These are phyloP conservation scores for Apeira syringaria DNA, from an alignment of 2,888 invertebrate species.

Conservation along the genomic window DNA sequence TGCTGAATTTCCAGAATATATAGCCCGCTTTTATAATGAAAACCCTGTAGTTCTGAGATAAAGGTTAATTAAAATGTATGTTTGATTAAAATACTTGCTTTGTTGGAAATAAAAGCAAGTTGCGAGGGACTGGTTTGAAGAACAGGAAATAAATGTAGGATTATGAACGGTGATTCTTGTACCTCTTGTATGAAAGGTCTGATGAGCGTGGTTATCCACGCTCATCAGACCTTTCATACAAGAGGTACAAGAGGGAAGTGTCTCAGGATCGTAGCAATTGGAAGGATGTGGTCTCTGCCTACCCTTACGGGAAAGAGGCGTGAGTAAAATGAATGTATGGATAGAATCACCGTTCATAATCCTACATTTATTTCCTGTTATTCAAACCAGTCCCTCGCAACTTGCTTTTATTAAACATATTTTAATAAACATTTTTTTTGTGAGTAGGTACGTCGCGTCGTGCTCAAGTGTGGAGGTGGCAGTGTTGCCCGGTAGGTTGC, in stretches of 20 bases:
- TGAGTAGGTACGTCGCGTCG: too few species aligned
- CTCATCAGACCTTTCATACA: too few species aligned
- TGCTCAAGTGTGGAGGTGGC: conserved; percentile 12
- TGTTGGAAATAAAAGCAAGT: conserved; percentile 8
- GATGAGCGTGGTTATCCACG: too few species aligned
- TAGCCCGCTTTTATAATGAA: conserved; percentile 17
- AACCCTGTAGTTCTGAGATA: conserved; percentile 18
- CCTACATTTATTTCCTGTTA: neutral
- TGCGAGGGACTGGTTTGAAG: neutral
- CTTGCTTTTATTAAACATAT: conserved; percentile 8
- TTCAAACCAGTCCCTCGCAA: neutral
- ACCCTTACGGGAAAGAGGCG: too few species aligned
- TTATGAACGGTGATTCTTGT: too few species aligned
- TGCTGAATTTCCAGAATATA: conserved; percentile 14
- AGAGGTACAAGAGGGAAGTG: too few species aligned
- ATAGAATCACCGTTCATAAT: too few species aligned
- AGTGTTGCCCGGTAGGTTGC: neutral
- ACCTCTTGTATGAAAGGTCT: too few species aligned
- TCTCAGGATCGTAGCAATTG: too few species aligned
- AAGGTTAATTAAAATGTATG: conserved; percentile 22
- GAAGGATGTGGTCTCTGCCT: too few species aligned
- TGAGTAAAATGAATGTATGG: too few species aligned
- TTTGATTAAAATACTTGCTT: conserved; percentile 16
- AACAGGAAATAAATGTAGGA: neutral
- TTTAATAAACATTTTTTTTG: too few species aligned